phyloP scores from a whole-genome alignment of 2,113 vertebrate species.

The Nothocercus julius region DNA sequence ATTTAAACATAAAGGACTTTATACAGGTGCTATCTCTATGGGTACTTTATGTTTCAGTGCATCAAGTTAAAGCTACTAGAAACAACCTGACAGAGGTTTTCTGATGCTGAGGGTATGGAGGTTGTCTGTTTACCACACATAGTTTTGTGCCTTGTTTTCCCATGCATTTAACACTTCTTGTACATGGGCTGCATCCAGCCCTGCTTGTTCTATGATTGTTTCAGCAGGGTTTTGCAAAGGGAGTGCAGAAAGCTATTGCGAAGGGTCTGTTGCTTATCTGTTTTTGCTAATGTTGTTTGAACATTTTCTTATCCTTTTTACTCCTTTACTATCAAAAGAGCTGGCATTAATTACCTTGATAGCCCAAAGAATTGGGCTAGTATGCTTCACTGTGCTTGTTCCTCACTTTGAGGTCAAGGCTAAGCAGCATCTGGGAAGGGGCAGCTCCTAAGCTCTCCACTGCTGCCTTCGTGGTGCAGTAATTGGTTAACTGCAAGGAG shows the following conservation, averaged over 20 bases:
- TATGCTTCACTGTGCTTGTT: not conserved
- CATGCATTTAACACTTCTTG: not conserved
- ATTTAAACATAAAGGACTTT: not conserved
- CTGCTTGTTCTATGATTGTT: not conserved
- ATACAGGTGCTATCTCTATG: not conserved
- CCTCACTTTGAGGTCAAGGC: not conserved
- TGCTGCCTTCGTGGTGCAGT: not conserved
- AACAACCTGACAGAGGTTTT: not conserved
- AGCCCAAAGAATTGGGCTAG: not conserved
- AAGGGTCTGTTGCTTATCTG: too few relatives aligned
- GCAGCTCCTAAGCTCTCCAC: not conserved
- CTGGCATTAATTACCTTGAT: not conserved
- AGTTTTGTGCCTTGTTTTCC: not conserved
- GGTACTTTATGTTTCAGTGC: not conserved
- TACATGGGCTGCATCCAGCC: not conserved
- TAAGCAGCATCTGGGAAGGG: not conserved
- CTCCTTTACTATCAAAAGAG: not conserved
- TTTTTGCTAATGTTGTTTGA: not conserved
- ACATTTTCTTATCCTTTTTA: not conserved
- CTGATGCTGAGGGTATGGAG: not conserved
- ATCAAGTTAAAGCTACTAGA: not conserved
- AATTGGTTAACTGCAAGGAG: not conserved
- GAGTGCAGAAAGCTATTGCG: not conserved
- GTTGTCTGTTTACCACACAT: not conserved
- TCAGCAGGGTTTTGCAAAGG: not conserved